Conservation (phyloP, 1,140 invertebrate genomes). For the Pantala flavescens region DNA sequence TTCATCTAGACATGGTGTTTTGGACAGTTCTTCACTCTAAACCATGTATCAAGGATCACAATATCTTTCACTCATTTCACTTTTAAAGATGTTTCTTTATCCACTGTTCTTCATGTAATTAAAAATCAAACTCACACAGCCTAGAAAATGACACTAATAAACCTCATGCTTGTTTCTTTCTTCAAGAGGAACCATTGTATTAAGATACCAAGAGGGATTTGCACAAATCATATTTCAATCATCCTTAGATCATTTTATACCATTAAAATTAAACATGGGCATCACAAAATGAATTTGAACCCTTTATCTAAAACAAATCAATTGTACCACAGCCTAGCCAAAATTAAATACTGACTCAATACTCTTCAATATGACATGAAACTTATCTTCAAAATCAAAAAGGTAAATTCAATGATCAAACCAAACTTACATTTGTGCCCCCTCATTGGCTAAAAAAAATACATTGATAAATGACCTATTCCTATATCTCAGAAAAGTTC, state of each 20-base stretch:
- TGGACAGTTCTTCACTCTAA: neutral
- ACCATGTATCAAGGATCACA: neutral
- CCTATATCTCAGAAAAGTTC: neutral
- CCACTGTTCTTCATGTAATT: neutral
- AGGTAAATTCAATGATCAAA: too few species aligned
- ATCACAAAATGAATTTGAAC: too few species aligned
- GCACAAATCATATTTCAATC: neutral
- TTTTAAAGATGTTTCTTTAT: neutral
- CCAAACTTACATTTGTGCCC: neutral
- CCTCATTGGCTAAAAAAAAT: neutral
- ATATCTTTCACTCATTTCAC: neutral
- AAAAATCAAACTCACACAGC: neutral
- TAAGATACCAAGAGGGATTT: neutral
- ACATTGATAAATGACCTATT: neutral
- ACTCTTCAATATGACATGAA: too few species aligned
- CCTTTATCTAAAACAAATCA: too few species aligned
- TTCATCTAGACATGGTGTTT: slow-evolving; percentile 10
- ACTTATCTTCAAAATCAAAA: too few species aligned
- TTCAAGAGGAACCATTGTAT: neutral
- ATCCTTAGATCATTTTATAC: neutral
- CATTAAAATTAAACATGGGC: neutral
- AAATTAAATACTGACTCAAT: too few species aligned
- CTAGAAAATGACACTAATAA: neutral
- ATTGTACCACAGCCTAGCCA: too few species aligned
- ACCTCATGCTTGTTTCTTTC: neutral